Conservation (phyloP, 2,888 invertebrate species). For the Isotomurus palustris region DNA sequence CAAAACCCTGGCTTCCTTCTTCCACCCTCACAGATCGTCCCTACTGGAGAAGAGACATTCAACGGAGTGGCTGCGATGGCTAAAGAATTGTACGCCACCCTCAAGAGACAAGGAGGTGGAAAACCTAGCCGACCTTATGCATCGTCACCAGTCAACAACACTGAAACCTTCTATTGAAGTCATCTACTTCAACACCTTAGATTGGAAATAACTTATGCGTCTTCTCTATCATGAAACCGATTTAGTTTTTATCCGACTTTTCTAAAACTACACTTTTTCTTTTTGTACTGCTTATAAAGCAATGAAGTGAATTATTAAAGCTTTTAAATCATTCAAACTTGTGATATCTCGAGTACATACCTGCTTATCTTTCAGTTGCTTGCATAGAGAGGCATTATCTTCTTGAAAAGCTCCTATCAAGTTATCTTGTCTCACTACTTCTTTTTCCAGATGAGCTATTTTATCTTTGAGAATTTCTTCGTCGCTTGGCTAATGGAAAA, state of each 20-base stretch:
- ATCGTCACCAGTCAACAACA: not conserved
- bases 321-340: no score
- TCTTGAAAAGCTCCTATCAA: conserved; percentile 30
- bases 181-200: no score
- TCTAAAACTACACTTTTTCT: no score
- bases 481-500: no score
- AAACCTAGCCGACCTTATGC: not conserved
- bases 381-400: conserved; percentile 35
- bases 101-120: conserved; percentile 5
- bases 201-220: no score
- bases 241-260: no score
- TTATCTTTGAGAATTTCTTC: no score
- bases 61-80: conserved; percentile 47
- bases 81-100: conserved; percentile 27
- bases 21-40: conserved; percentile 50
- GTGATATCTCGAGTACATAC: conserved; percentile 18
- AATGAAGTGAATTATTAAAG: no score
- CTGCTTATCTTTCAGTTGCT: conserved; percentile 25
- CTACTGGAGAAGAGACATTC: conserved; percentile 48
- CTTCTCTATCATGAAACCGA: no score
- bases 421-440: conserved; percentile 34
- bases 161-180: no score
- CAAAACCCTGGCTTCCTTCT: conserved; percentile 53
- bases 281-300: no score
- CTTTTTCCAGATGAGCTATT: conserved; percentile 26